Conservation (phyloP, 2,888 invertebrate genomes). For the Steinernema carpocapsae region DNA sequence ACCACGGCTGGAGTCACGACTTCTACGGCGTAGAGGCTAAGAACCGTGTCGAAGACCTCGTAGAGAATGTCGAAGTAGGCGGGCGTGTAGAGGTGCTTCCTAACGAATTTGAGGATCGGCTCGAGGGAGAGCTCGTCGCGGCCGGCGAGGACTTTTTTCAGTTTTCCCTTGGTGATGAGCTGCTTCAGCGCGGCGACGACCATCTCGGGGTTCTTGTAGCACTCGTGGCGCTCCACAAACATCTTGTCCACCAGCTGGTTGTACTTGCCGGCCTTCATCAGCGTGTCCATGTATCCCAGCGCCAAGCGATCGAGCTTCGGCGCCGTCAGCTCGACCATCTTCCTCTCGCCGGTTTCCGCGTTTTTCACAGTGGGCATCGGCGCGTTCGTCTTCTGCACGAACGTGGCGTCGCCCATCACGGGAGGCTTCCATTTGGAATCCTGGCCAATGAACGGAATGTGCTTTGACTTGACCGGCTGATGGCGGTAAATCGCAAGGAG, state of each 20-base stretch:
- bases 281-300: constrained; percentile 45
- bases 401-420: background rate
- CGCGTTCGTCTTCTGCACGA: constrained; percentile 30
- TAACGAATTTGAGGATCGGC: constrained; percentile 79
- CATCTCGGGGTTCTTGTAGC: constrained; percentile 75
- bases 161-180: constrained; percentile 80
- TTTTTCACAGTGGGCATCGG: background rate
- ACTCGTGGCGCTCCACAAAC: constrained; percentile 38
- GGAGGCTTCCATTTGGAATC: background rate
- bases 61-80: constrained; percentile 58
- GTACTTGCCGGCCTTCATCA: constrained; percentile 41
- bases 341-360: constrained; percentile 1
- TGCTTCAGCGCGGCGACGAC: constrained; percentile 85
- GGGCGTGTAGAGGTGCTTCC: constrained; percentile 66
- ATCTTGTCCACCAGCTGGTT: constrained; percentile 45
- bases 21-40: background rate
- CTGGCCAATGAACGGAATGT: constrained; percentile 19
- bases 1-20: constrained; percentile 39
- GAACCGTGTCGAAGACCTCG: constrained; percentile 50
- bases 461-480: constrained; percentile 41
- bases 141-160: constrained; percentile 80
- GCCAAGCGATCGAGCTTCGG: constrained; percentile 42
- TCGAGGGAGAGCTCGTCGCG: constrained; percentile 77
- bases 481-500: constrained; percentile 84
- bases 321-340: constrained; percentile 37